Conservation (phyloP, 2,888 invertebrate genomes). For the Sycophila texana region DNA sequence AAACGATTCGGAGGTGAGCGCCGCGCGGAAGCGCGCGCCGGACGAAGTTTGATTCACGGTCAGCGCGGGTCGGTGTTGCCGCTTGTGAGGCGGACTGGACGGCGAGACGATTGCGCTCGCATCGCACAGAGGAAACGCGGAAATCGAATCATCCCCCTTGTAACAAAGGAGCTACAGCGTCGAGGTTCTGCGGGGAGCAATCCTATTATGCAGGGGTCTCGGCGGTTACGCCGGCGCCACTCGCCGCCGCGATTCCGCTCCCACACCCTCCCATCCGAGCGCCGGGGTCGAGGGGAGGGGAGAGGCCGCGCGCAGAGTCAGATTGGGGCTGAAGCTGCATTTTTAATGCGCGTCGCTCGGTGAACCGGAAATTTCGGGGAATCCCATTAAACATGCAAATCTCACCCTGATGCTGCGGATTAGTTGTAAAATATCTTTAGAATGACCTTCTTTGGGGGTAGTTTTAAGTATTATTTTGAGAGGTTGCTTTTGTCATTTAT, state of each 20-base stretch:
- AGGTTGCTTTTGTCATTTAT: too few relatives aligned
- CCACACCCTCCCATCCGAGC: background rate
- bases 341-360: constrained; percentile 16
- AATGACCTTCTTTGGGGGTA: too few relatives aligned
- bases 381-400: background rate
- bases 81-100: background rate
- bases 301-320: background rate
- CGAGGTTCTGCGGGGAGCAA: constrained; percentile 19
- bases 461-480: too few relatives aligned
- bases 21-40: background rate
- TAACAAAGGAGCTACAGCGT: constrained; percentile 12
- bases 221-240: background rate
- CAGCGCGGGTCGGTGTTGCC: background rate
- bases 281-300: too few relatives aligned
- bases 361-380: background rate
- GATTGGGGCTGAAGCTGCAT: constrained; percentile 8
- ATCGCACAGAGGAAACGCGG: constrained; percentile 26
- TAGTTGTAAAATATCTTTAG: too few relatives aligned
- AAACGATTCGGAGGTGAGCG: constrained; percentile 8
- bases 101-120: constrained; percentile 10
- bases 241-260: background rate
- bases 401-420: too few relatives aligned
- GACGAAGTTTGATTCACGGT: constrained; percentile 50
- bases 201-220: constrained; percentile 40
- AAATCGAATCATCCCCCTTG: constrained; percentile 43